Base-by-base conservation (phyloP, 2,113 vertebrate genomes). In the Lipophrys pholis region DNA sequence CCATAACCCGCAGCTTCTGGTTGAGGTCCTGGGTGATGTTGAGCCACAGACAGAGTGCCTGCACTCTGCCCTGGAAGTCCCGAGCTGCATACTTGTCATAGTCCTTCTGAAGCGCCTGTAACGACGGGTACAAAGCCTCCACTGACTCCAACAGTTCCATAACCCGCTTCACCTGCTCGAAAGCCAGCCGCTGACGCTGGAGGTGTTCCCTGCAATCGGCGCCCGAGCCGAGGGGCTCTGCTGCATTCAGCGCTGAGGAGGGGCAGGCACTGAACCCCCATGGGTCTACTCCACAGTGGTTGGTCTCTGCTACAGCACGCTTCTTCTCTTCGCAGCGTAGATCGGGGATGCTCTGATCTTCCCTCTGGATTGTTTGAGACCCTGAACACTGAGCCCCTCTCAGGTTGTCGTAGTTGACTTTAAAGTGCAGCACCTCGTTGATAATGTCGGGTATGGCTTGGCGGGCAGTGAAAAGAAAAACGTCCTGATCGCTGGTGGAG, bases 11-110 rank as follows among this genome's bases (percentile, higher is more conserved):
- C 83, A 99, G 85, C 82, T 99, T 99, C 94, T 99, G 98, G 82
- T 99, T 99, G 82, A 99, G 92, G 90, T 99, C 98, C 91, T 99
- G 97, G 5, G 98, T 99, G 90, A 99, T 97, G 80, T 99, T 99
- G 38, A 99, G 86, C 98, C 98, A 99, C 59, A 99, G 86, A 82
- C 98, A 99, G 94, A 99, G 98, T 2, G 98, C 97, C 97, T 99
- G 97, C 97, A 99, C 96, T 74, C 97, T 95, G 93, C 96, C 96
- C 89, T 99, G 97, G 88, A 99, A 99, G 91, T 98, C 97, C 55
- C 92, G 95, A 4, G 95, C 98, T 42, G 97, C 97, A 46, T 99
- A 99, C 49, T 97, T 97, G 52, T 98, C 97, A 1, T 98, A 99
- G 92, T 98, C 97, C 91, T 94, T 97, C 82, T 98, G 98, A 70